These are phyloP conservation scores for Gadopsis bispinosus DNA, from an alignment of 2,797 vertebrate species.

Conservation along the genomic window DNA sequence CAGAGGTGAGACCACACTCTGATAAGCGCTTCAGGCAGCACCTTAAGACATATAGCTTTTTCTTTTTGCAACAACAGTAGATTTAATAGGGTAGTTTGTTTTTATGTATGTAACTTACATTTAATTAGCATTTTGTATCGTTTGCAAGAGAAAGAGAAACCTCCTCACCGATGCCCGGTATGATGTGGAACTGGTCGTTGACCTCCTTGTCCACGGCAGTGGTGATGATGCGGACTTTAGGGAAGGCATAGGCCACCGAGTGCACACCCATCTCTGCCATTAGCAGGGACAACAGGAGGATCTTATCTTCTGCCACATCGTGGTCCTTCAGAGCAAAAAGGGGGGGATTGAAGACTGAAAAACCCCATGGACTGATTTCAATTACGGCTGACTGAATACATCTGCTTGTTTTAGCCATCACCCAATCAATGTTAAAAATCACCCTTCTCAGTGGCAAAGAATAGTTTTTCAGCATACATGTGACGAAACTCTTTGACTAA, in stretches of 20 bases:
- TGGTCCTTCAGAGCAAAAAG: conserved; percentile 84
- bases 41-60: neutral
- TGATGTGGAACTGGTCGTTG: conserved; percentile 94
- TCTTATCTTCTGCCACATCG: conserved; percentile 92
- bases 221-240: conserved; percentile 91
- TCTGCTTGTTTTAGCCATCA: neutral
- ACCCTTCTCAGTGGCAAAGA: neutral
- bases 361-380: neutral
- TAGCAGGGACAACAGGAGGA: conserved; percentile 91
- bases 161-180: conserved; percentile 92
- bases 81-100: neutral
- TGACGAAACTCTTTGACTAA: neutral
- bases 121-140: no score
- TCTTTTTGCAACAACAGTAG: neutral
- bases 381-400: neutral
- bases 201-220: conserved; percentile 94
- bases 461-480: neutral
- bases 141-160: no score
- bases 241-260: conserved; percentile 93
- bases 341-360: neutral
- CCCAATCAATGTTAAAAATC: neutral
- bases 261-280: conserved; percentile 95
- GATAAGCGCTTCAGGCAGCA: neutral
- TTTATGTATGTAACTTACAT: neutral
- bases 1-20: neutral